Evolutionary conservation across 2,113 vertebrate species (phyloP), one percentile per base, ranked within the genome.

Genomic region (Phocoena phocoena): DNA sequence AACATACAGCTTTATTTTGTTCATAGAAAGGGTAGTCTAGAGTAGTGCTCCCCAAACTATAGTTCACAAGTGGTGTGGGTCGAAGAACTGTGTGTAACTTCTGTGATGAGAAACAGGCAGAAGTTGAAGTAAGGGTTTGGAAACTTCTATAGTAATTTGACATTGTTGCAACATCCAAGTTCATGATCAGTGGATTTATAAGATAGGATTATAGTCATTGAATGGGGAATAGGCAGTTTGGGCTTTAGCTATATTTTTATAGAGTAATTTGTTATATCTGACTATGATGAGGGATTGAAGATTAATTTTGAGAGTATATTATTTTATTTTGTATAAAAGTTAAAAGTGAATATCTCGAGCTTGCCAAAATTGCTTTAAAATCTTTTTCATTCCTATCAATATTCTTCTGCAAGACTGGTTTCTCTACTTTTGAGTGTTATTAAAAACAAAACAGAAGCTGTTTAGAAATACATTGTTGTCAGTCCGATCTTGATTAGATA

Each of bases 281-380:
- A 14, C 53, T 94, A 38, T 74, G 5, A 47, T 53, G 36, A 85
- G 90, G 13, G 31, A 89, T 44, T 89, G 10, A 82, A 44, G 38
- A 77, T 60, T n/a, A 74, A 84, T 91, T 55, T 91, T 83, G 50
- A 94, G 92, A 96, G 60, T 73, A 67, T 33, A 50, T 73, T 17
- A 80, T 11, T 84, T 90, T 20, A 50, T 86, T 97, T 94, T 92
- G 55, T 55, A 60, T 70, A 81, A 94, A 94, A 81, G 11, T 38
- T 85, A 89, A 86, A 93, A 94, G 68, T 91, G 5, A 89, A 53
- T 79, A 62, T 67, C 6, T 15, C 63, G 5, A 71, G 18, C 17
- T 85, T 58, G 17, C 36, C n/a, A 88, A 90, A 74, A 84, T 63
- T 60, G 41, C 77, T 86, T 92, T 67, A 90, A 70, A 95, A 86